Evolutionary conservation across 2,113 vertebrate species (phyloP), one percentile per base, ranked within the genome.

Genomic region (Proteles cristata): DNA sequence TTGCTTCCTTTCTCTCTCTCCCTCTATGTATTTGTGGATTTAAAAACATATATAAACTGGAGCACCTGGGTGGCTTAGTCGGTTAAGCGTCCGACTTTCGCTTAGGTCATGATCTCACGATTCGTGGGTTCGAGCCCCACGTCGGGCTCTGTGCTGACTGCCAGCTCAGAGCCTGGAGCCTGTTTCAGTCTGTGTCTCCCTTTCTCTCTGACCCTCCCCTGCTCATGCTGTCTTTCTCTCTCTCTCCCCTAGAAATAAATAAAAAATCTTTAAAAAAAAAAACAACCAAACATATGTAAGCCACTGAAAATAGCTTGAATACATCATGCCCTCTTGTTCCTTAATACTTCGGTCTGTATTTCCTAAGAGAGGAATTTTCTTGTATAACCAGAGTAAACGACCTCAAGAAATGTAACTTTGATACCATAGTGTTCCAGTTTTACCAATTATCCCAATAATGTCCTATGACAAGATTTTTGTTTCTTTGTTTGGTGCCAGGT

Each of bases 331-430:
- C 39, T 92, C 80, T 85, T n/a, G 68, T 1, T 63, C 50, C 33
- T 96, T 77, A 93, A 66, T 23, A 48, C 23, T 76, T 65, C 8
- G 48, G 33, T 50, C 12, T 39, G 15, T 35, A n/a, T 43, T 89
- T 95, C 92, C 68, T 61, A 86, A 68, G 26, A 79, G 82, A 45
- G n/a, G 8, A 48, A 63, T 81, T 88, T 90, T 87, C 76, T 76
- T 76, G 35, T 2, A 82, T 11, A 92, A 89, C 17, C 33, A 48
- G 17, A 31, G 50, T 31, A 79, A 87, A 92, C 15, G 74, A 93
- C 7, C 50, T 73, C 63, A 45, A 91, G 43, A 89, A 88, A 93
- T 33, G 50, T 83, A 87, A 90, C 45, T 48, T 8, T 26, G 69
- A 74, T 35, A 48, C 10, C 35, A 45, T n/a, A 43, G 43, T 71